Base-by-base conservation (phyloP, 1,140 invertebrate genomes). In the Sycobia sp. region DNA sequence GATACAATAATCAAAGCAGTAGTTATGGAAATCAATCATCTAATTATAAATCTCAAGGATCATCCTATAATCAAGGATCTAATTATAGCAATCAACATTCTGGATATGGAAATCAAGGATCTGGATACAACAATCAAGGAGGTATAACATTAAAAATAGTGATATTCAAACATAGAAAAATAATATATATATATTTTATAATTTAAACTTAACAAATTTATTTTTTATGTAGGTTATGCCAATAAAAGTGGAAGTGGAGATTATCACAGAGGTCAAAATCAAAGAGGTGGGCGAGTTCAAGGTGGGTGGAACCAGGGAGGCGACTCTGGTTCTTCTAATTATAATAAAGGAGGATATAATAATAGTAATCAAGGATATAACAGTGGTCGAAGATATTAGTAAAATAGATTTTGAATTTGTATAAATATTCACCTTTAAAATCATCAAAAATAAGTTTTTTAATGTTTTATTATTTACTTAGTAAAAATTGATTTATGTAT, bases 241-340 rank as follows among this genome's bases (percentile, higher is more conserved):
- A 67, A 27, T n/a, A 65, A 38, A n/a, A 54, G 58, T 61, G 51
- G 38, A 61, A 25, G 59, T 16, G 60, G 65, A 32, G 64, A 41
- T 62, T 70, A 71, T 65, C 51, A 70, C 3, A 56, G 57, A 64
- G 23, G 46, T 38, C 50, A 39, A 10, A 47, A 69, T 50, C 59
- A 71, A 43, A 67, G 75, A 55, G 70, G 77, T 25, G 71, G 75
- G 25, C 70, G 79, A 70, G 77, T 80, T 67, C 79, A 81, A 62
- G 75, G 79, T 34, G 76, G 79, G 43, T 81, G 77, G 75, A 78
- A 78, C 65, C 73, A 78, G 68, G 71, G 72, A 32, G 67, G 65
- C 43, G 66, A 67, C n/a, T 2, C 22, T 13, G 59, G 67, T n/a
- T 46, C 3, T 23, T 63, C 54, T 3, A 64, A 49, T 18, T 72